These are phyloP conservation scores for Thunnus maccoyii DNA, from an alignment of 2,113 vertebrate species.

Conservation along the genomic window DNA sequence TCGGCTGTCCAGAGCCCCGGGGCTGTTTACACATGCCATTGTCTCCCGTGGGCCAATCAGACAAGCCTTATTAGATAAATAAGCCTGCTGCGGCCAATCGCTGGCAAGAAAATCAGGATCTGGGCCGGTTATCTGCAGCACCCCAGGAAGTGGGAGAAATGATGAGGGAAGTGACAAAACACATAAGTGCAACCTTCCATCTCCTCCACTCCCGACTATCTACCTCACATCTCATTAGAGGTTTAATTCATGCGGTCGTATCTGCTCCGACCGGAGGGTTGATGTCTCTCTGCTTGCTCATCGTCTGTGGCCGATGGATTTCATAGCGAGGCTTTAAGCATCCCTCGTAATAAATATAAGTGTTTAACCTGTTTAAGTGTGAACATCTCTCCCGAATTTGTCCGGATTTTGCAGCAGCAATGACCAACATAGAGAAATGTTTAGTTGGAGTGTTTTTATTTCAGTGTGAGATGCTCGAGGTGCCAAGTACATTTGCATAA, in stretches of 20 bases:
- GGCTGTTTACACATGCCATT: slow-evolving; percentile 77
- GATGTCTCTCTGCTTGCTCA: slow-evolving; percentile 34
- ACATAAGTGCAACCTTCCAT: slow-evolving; percentile 38
- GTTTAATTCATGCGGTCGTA: slow-evolving; percentile 32
- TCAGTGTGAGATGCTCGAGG: neutral
- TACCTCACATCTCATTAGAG: slow-evolving; percentile 61
- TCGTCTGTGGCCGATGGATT: slow-evolving; percentile 64
- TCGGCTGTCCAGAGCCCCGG: slow-evolving; percentile 65
- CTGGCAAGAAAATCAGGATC: slow-evolving; percentile 49
- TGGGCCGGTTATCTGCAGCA: slow-evolving; percentile 68
- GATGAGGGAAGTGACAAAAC: slow-evolving; percentile 64
- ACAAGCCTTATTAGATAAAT: slow-evolving; percentile 78
- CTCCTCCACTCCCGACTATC: slow-evolving; percentile 53
- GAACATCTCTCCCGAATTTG: slow-evolving; percentile 2
- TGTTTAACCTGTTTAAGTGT: slow-evolving; percentile 15
- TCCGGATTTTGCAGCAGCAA: slow-evolving; percentile 27
- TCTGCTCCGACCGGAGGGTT: slow-evolving; percentile 45
- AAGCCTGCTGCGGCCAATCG: slow-evolving; percentile 58
- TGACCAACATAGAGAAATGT: slow-evolving; percentile 5
- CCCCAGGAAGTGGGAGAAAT: slow-evolving; percentile 65
- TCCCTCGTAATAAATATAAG: slow-evolving; percentile 21
- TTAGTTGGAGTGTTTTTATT: neutral
- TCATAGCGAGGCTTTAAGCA: slow-evolving; percentile 44
- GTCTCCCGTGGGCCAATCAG: slow-evolving; percentile 75
- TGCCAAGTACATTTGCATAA: slow-evolving; percentile 35